These are phyloP conservation scores for Chiloscyllium plagiosum DNA, from an alignment of 2,113 vertebrate genomes.

Conservation along the genomic window DNA sequence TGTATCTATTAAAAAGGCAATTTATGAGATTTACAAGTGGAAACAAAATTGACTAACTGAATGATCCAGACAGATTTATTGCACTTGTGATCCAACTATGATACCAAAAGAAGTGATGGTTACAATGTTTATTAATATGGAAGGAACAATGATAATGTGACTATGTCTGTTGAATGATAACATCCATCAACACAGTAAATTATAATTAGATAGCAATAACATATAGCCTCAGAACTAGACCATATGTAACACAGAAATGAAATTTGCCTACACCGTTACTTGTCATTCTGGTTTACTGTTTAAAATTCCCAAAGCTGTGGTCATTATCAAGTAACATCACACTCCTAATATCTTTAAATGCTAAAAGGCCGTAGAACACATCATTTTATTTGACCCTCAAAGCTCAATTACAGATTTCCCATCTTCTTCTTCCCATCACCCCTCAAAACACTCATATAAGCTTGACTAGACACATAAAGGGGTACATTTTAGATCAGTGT, in stretches of 20 bases:
- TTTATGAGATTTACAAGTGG: not conserved
- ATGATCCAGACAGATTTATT: not conserved
- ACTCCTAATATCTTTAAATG: not conserved
- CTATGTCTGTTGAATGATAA: not conserved
- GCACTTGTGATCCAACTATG: not conserved
- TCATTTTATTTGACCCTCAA: not conserved
- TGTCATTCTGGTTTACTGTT: not conserved
- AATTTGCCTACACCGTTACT: not conserved
- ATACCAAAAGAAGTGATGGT: not conserved
- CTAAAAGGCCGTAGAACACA: too few relatives aligned
- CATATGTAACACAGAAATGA: not conserved
- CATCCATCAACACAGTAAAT: not conserved
- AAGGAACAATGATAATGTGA: not conserved
- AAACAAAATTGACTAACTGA: constrained; percentile 5
- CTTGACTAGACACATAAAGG: not conserved
- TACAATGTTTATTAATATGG: not conserved
- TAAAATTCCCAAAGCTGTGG: not conserved
- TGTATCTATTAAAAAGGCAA: not conserved
- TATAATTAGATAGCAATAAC: not conserved
- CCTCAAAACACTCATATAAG: not conserved
- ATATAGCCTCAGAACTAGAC: not conserved
- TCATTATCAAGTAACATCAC: not conserved
- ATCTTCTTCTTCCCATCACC: not conserved
- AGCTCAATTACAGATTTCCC: not conserved
- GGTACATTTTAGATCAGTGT: not conserved